These are phyloP conservation scores for Siniperca obscura DNA, from an alignment of 2,797 vertebrate genomes.

Conservation along the genomic window DNA sequence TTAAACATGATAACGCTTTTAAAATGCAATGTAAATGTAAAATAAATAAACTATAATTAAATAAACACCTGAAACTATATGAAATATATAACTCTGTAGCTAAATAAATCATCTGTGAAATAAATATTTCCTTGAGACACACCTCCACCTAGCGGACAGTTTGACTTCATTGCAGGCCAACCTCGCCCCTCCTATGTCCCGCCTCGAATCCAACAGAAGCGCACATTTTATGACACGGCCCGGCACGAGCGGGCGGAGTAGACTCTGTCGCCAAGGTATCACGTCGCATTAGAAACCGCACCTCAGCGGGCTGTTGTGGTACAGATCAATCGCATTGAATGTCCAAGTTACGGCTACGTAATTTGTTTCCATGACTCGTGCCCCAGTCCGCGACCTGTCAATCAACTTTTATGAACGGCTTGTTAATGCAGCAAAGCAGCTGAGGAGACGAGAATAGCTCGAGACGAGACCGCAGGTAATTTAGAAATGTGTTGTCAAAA, in stretches of 20 bases:
- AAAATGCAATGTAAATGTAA: background rate
- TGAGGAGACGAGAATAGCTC: constrained; percentile 75
- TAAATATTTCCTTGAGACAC: background rate
- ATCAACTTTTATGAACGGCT: constrained; percentile 79
- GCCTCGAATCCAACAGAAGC: constrained; percentile 39
- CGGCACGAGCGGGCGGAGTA: constrained; percentile 45
- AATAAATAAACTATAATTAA: background rate
- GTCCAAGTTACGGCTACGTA: constrained; percentile 49
- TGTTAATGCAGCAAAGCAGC: constrained; percentile 81
- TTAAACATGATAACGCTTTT: background rate
- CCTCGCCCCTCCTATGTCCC: constrained; percentile 70
- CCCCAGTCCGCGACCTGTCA: constrained; percentile 73
- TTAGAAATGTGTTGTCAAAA: background rate
- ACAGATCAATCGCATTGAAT: background rate
- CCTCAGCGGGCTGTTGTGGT: background rate
- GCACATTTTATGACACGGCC: rapidly evolving
- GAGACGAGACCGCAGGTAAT: constrained; percentile 80
- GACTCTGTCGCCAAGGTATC: rapidly evolving
- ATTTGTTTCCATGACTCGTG: constrained; percentile 72
- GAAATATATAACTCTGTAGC: background rate
- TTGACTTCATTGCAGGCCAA: background rate
- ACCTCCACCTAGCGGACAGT: constrained; percentile 36
- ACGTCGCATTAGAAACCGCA: background rate
- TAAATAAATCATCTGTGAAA: background rate
- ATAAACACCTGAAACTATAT: background rate